These are phyloP conservation scores for Moxostoma hubbsi DNA, from an alignment of 2,797 vertebrate species.

Conservation along the genomic window DNA sequence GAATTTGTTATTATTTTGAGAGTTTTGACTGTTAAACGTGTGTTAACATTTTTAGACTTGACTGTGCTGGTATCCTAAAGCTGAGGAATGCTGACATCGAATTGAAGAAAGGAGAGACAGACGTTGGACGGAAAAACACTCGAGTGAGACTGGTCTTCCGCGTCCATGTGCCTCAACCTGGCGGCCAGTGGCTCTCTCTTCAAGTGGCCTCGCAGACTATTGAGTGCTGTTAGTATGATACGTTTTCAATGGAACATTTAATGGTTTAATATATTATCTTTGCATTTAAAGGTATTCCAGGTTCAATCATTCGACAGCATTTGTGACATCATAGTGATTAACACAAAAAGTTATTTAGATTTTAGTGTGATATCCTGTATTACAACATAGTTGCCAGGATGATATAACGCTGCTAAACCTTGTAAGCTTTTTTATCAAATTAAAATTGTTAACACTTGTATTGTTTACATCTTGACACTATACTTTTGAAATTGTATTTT, in stretches of 20 bases:
- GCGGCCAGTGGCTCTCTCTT: constrained; percentile 79
- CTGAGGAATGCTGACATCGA: constrained; percentile 87
- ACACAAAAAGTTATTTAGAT: too few species aligned
- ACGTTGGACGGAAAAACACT: constrained; percentile 88
- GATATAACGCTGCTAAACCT: too few species aligned
- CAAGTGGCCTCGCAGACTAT: constrained; percentile 84
- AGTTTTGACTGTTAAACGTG: not conserved
- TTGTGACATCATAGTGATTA: too few species aligned
- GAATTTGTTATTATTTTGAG: not conserved
- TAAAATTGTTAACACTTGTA: too few species aligned
- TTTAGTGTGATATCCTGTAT: too few species aligned
- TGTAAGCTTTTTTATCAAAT: too few species aligned
- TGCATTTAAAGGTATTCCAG: not conserved
- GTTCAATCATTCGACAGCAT: too few species aligned
- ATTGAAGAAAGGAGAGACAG: constrained; percentile 86
- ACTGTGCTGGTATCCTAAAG: constrained; percentile 88
- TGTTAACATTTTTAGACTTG: constrained; percentile 73
- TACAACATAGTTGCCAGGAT: too few species aligned
- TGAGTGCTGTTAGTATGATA: constrained; percentile 84
- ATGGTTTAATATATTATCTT: not conserved
- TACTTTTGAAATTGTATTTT: too few species aligned
- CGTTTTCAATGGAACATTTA: not conserved
- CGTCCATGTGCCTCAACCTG: constrained; percentile 82
- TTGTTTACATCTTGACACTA: too few species aligned
- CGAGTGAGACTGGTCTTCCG: constrained; percentile 85